These are phyloP conservation scores for silkworm (Bombyx mori) DNA, from an alignment of 1,140 invertebrate genomes.

Conservation along the genomic window DNA sequence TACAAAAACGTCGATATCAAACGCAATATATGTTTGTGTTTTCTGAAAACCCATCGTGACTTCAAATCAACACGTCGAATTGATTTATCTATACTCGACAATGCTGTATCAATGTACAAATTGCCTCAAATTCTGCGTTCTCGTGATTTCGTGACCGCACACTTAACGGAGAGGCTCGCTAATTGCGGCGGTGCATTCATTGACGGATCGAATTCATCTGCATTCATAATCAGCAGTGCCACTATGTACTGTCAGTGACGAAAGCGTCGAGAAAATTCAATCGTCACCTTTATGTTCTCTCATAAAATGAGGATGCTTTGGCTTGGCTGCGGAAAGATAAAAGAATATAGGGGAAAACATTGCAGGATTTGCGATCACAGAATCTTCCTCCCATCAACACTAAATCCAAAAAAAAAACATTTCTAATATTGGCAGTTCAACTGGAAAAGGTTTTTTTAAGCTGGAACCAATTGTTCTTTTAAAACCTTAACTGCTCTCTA, in stretches of 20 bases:
- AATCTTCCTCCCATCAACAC: too few relatives aligned
- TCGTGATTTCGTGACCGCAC: conserved; percentile 8
- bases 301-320: not conserved
- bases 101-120: not conserved
- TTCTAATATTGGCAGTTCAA: too few relatives aligned
- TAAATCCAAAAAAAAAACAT: too few relatives aligned
- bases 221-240: not conserved
- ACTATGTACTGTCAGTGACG: not conserved
- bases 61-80: not conserved
- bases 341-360: not conserved
- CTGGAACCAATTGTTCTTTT: too few relatives aligned
- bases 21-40: too few relatives aligned
- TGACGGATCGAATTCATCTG: not conserved
- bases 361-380: too few relatives aligned
- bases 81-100: not conserved
- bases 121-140: not conserved
- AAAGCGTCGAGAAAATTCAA: not conserved
- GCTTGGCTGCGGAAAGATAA: not conserved
- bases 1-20: too few relatives aligned
- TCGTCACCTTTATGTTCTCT: not conserved
- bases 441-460: too few relatives aligned
- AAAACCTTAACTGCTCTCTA: too few relatives aligned
- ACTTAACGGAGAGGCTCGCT: conserved; percentile 5
- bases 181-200: conserved; percentile 3
- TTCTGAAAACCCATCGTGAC: too few relatives aligned